Evolutionary conservation across 2,888 invertebrate species (phyloP).

Genomic region (Philopedon plagiatum): DNA sequence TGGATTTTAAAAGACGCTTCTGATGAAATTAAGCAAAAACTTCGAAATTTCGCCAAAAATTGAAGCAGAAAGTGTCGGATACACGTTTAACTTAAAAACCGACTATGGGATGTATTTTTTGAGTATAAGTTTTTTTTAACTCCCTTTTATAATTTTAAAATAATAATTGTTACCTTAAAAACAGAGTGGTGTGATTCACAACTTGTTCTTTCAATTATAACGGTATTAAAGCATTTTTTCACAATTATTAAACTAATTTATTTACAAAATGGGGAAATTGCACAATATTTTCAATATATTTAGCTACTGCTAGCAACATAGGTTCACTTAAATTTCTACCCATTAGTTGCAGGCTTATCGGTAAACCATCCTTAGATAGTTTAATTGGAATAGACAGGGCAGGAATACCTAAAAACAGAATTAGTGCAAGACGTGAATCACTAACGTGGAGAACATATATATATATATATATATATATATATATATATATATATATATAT

Average conservation of each 20-base stretch:
- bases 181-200: too few species aligned
- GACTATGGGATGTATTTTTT: too few species aligned
- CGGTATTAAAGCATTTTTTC: background rate
- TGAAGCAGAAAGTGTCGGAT: too few species aligned
- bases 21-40: too few species aligned
- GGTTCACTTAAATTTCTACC: conserved; percentile 85
- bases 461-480: background rate
- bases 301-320: conserved; percentile 82
- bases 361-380: conserved; percentile 81
- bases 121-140: too few species aligned
- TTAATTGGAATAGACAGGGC: conserved; percentile 89
- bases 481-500: too few species aligned
- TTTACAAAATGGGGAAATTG: conserved; percentile 71
- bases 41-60: too few species aligned
- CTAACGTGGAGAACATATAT: background rate
- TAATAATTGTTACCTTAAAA: too few species aligned
- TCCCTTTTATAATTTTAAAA: too few species aligned
- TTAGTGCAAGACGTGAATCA: too few species aligned
- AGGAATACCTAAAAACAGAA: conserved; percentile 76
- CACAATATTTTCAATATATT: conserved; percentile 84
- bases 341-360: conserved; percentile 91
- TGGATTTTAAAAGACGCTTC: too few species aligned
- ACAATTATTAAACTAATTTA: conserved; percentile 24
- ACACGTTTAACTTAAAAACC: too few species aligned
- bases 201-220: background rate